Evolutionary conservation across 2,113 vertebrate genomes (phyloP), one percentile per base, ranked within the genome.

Genomic region (Aptenodytes forsteri): DNA sequence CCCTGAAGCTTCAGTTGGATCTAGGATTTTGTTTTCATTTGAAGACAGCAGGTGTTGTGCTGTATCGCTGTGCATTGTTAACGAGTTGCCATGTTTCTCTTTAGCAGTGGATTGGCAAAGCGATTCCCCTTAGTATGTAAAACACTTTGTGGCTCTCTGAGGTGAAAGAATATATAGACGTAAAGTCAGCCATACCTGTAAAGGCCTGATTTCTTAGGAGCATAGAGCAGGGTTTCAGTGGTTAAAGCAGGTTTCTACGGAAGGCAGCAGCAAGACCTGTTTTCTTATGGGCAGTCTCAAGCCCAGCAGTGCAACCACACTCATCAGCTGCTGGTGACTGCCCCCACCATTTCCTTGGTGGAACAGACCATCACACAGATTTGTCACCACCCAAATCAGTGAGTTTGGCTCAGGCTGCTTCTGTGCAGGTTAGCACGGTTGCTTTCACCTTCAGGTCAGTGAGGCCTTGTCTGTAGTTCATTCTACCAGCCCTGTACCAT

Each of bases 21-120:
- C 40, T 72, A 69, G 65, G 49, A 59, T 61, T 86, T 64, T 73
- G 85, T 92, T 79, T 85, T 59, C 49, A 70, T 95, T 88, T 81
- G 82, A 94, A 92, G 82, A 65, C 66, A 96, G 91, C 91, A 87
- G 81, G 87, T 93, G 89, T 76, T 95, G 81, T 34, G 34, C 62
- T 72, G 13, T 42, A 40, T 79, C 0, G 0, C 40, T 79, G n/a
- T 76, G 89, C 17, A 0, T 73, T 89, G 47, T 54, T 96, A 94
- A 91, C 0, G 0, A 87, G 40, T 72, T 91, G 42, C 81, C 56
- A 44, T 40, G 65, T 69, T 95, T 87, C 54, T 56, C 47, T 59
- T 90, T 52, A 89, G 42, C 72, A 93, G 30, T 85, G 30, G 61
- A 69, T 54, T 50, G 72, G 56, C 61, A 84, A 94, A 90, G 40